Base-by-base conservation (phyloP, 2,888 invertebrate genomes). In the Nemapogon koenigi region DNA sequence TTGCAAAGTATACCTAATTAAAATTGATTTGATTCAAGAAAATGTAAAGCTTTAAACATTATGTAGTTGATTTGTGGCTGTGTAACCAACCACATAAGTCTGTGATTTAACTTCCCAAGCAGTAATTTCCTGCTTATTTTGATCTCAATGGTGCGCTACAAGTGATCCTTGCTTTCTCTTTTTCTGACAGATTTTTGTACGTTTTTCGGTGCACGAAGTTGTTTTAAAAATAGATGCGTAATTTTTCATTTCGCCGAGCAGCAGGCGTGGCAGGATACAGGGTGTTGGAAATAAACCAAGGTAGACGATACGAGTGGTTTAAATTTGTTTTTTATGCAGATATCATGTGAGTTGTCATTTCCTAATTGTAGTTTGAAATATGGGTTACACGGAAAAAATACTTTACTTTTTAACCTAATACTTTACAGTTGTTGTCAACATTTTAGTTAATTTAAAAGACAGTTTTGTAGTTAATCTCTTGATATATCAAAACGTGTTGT, bases 161-260 rank as follows among this genome's bases (percentile, higher is more conserved):
- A 76, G 73, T 73, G 71, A 63, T 65, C 72, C 67, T 72, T 65
- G 66, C 61, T 65, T 65, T 71, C 70, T 31, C 37, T 37, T 66
- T 72, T 71, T 69, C 68, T 71, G n/a, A n/a, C 73, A 71, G 72
- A 73, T 75, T 76, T 75, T 75, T 73, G 70, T 73, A 75, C 73
- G 75, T 71, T 73, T 42, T 73, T 73, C 70, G 68, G 62, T 64
- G 65, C 70, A 62, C 67, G 59, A 60, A 62, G 61, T 70, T 64
- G 65, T 66, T 71, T 73, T 75, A 71, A 73, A 76, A 76, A 75
- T 76, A 75, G 66, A 70, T 53, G 62, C 62, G 75, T 73, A 69
- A 75, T 76, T 76, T 78, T 76, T 75, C 76, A 75, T 75, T 72
- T 72, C 66, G 67, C 62, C 68, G 72, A 66, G 63, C 62, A 64